phyloP scores from a whole-genome alignment of 2,888 invertebrate genomes.

The Ormyrus nitidulus region DNA sequence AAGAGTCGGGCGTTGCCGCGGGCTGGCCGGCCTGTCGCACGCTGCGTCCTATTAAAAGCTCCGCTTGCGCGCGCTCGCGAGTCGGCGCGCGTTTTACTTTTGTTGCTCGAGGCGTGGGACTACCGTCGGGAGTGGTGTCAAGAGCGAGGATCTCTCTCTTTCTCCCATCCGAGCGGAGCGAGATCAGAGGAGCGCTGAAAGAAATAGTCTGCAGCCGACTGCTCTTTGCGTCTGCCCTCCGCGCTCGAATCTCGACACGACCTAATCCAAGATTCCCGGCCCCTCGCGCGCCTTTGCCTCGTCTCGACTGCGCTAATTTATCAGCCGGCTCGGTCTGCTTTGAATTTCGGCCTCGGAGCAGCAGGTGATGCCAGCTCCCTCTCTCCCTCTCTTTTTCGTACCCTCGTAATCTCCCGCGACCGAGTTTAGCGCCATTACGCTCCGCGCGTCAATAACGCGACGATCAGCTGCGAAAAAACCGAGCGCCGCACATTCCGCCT shows the following conservation, averaged over 20 bases:
- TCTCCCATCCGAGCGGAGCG: conserved; percentile 41
- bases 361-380: background rate
- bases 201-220: conserved; percentile 63
- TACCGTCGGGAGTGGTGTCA: conserved; percentile 62
- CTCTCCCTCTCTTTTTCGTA: background rate
- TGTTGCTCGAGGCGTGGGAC: conserved; percentile 32
- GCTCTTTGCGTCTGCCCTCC: too few species aligned
- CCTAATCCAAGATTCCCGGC: too few species aligned
- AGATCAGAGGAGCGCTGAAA: conserved; percentile 69
- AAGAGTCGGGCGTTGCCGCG: too few species aligned
- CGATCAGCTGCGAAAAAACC: too few species aligned
- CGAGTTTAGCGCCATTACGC: too few species aligned
- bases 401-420: background rate
- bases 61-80: background rate
- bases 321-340: conserved; percentile 39
- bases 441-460: too few species aligned
- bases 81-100: background rate
- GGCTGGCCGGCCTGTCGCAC: background rate
- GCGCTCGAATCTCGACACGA: too few species aligned
- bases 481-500: too few species aligned
- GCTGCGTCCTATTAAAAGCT: conserved; percentile 45
- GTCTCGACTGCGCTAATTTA: conserved; percentile 49
- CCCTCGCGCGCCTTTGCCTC: conserved; percentile 21
- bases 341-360: conserved; percentile 4
- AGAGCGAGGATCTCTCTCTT: conserved; percentile 51